phyloP scores from a whole-genome alignment of 2,113 vertebrate species.

The Hydropotes inermis region DNA sequence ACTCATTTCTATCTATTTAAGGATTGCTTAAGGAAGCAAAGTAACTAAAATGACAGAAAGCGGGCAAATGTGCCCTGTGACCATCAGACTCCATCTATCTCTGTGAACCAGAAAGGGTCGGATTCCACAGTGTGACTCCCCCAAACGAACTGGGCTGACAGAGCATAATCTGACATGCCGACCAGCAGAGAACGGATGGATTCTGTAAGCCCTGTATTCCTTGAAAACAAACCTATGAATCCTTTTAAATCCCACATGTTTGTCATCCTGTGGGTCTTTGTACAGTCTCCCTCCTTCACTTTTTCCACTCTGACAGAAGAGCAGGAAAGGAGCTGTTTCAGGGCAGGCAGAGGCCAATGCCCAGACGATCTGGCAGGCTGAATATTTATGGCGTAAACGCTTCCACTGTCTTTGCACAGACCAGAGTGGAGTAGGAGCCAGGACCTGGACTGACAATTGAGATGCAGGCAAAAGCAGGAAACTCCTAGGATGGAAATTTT shows the following conservation, averaged over 20 bases:
- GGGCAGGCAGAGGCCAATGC: neutral
- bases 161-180: neutral
- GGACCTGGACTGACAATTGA: slow-evolving; percentile 36
- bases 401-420: slow-evolving; percentile 23
- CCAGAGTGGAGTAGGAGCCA: neutral
- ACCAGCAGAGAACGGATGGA: neutral
- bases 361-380: neutral
- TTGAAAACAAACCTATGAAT: neutral
- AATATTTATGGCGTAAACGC: neutral
- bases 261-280: slow-evolving; percentile 27
- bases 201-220: neutral
- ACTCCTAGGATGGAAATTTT: slow-evolving; percentile 67
- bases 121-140: neutral
- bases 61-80: neutral
- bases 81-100: neutral
- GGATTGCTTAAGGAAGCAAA: neutral
- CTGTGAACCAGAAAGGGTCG: neutral
- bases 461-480: slow-evolving; percentile 65
- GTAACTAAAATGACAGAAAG: neutral
- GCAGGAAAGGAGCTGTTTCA: slow-evolving; percentile 41
- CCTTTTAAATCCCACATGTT: neutral
- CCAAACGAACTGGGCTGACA: neutral
- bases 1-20: neutral
- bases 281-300: neutral
- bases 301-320: neutral